phyloP scores from a whole-genome alignment of 2,888 invertebrate species.

The Imbricaverruca yamaguchii region DNA sequence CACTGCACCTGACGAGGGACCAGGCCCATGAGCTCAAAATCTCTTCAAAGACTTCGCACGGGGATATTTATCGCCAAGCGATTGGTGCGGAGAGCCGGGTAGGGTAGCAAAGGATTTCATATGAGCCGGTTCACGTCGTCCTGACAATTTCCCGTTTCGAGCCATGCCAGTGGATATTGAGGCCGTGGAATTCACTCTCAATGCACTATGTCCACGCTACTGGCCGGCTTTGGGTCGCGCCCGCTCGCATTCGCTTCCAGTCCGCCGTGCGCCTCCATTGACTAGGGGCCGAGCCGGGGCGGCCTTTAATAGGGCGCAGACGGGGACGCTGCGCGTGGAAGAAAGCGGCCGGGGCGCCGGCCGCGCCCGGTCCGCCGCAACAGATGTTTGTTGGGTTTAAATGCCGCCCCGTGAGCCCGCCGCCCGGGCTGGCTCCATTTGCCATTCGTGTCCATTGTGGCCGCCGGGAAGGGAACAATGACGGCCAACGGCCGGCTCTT shows the following conservation, averaged over 20 bases:
- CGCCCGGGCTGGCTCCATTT: not conserved
- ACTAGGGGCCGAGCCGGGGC: not conserved
- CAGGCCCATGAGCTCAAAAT: no score
- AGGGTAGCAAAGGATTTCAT: no score
- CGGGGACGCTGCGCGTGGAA: not conserved
- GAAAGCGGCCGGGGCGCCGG: not conserved
- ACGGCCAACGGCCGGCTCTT: not conserved
- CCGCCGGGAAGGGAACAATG: not conserved
- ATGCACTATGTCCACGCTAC: no score
- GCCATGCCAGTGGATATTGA: no score
- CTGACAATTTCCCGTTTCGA: no score
- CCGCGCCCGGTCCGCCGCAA: not conserved
- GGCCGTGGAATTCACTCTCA: no score
- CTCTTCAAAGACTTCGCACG: no score
- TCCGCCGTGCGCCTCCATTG: not conserved
- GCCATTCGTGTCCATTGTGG: not conserved
- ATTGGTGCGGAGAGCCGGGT: no score
- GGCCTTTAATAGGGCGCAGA: not conserved
- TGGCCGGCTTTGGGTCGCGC: not conserved
- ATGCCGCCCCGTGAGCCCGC: not conserved
- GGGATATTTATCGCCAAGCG: no score
- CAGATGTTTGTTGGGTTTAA: constrained; percentile 19
- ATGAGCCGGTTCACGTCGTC: no score
- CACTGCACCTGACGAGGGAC: no score
- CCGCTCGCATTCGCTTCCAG: not conserved